Conservation (phyloP, 2,797 vertebrate genomes). For the Neostethus bicornis region DNA sequence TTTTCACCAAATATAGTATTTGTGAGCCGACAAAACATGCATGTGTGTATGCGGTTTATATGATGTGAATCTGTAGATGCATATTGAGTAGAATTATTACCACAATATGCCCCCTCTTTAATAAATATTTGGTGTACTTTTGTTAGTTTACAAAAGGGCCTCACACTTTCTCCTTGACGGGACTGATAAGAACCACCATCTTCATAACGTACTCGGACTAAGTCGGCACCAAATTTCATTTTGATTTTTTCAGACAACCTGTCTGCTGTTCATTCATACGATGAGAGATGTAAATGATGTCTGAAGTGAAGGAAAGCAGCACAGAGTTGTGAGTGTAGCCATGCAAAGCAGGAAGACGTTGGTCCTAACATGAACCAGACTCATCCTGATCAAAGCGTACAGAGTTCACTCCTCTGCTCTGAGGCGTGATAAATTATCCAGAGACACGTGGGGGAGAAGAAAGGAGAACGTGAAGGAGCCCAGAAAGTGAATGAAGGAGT, state of each 20-base stretch:
- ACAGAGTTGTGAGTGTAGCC: conserved; percentile 24
- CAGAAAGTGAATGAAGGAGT: neutral
- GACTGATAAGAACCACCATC: no score
- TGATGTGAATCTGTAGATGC: no score
- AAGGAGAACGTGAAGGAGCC: neutral
- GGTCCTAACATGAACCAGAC: conserved; percentile 69
- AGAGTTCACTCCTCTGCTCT: conserved; percentile 19
- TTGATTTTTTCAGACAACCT: neutral
- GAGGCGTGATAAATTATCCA: conserved; percentile 48
- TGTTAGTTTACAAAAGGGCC: no score
- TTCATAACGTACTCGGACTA: conserved; percentile 25
- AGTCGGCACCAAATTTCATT: neutral
- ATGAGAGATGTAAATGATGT: conserved; percentile 9
- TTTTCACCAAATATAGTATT: no score
- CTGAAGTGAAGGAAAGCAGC: conserved; percentile 25
- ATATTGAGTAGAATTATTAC: no score
- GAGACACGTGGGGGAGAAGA: conserved; percentile 9
- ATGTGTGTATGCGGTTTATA: no score
- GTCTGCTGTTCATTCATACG: conserved; percentile 8
- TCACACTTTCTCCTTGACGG: no score
- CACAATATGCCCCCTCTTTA: no score
- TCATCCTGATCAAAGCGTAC: conserved; percentile 63
- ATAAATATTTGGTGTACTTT: no score
- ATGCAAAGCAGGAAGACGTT: conserved; percentile 33
- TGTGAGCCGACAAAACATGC: no score